Conservation (phyloP, 2,888 invertebrate genomes). For the Argyresthia goedartella region DNA sequence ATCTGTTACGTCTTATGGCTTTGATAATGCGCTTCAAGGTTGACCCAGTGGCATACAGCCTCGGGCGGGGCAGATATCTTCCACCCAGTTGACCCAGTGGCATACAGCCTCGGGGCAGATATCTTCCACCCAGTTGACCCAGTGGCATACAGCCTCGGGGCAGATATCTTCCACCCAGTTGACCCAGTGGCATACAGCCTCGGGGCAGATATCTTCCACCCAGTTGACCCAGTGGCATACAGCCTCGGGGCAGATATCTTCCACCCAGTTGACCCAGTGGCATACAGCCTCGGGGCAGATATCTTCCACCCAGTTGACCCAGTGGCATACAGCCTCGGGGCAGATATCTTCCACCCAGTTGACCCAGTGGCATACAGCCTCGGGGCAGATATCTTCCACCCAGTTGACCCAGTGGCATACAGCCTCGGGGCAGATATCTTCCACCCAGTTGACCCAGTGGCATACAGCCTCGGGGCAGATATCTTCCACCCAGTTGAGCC, state of each 20-base stretch:
- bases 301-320: neutral
- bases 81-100: conserved; percentile 20
- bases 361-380: conserved; percentile 1
- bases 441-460: neutral
- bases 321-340: conserved; percentile 3
- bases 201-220: conserved; percentile 1
- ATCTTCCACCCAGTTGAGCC: neutral
- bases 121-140: neutral
- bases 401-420: neutral
- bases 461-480: conserved; percentile 3
- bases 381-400: conserved; percentile 1
- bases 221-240: neutral
- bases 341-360: neutral
- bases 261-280: neutral
- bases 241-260: conserved; percentile 1
- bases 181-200: conserved; percentile 1
- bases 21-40: too few relatives aligned
- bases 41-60: conserved; percentile 1
- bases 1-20: too few relatives aligned
- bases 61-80: neutral
- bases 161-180: neutral
- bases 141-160: conserved; percentile 3
- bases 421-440: conserved; percentile 1
- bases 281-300: conserved; percentile 3
- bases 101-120: conserved; percentile 3